Conservation (phyloP, 2,113 vertebrate genomes). For the Rhabdomys dilectus region DNA sequence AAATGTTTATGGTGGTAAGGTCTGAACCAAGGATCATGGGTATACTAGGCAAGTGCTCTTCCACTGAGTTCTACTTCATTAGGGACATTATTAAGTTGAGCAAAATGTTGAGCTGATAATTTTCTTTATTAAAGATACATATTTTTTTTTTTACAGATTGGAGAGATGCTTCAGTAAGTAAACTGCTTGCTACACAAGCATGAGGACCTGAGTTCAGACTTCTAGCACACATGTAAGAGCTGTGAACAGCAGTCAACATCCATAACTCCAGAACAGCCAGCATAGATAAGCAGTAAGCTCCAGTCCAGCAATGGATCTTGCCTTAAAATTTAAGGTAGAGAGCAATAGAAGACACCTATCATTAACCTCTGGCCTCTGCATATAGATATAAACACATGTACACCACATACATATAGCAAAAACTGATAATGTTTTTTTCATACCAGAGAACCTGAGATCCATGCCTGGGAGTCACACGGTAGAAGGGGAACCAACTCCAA, state of each 20-base stretch:
- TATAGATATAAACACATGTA: background rate
- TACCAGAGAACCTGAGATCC: background rate
- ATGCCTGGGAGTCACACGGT: background rate
- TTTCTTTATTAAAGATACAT: slow-evolving; percentile 13
- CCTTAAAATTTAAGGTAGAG: background rate
- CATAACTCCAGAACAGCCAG: background rate
- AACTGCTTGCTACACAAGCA: background rate
- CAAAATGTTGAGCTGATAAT: slow-evolving; percentile 15
- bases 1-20: background rate
- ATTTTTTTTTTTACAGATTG: background rate
- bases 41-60: background rate
- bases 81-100: slow-evolving; percentile 3
- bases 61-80: background rate
- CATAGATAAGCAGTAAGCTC: background rate
- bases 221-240: background rate
- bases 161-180: background rate
- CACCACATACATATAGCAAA: background rate
- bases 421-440: background rate
- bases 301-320: background rate
- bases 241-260: background rate
- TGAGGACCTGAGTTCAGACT: background rate
- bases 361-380: background rate
- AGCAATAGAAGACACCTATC: background rate
- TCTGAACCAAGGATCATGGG: background rate
- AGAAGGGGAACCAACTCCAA: background rate